Evolutionary conservation across 2,797 vertebrate genomes (phyloP).

Genomic region (Fistularia tabacaria): DNA sequence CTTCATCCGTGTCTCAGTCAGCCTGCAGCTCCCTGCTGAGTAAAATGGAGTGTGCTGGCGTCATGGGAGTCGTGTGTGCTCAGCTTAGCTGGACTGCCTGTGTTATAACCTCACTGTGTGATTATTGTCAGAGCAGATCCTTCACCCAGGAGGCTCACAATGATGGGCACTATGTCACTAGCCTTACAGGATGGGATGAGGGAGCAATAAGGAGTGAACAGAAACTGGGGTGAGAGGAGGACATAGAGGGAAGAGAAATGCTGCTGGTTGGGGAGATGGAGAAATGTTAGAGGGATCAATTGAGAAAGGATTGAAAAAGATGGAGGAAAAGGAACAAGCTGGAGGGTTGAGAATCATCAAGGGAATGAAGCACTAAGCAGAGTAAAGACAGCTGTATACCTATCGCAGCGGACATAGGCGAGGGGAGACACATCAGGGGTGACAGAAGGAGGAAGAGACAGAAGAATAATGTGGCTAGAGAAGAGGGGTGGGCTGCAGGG

Average conservation of each 20-base stretch:
- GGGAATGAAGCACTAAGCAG: slow-evolving; percentile 46
- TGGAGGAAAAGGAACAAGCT: slow-evolving; percentile 25
- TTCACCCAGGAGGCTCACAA: slow-evolving; percentile 64
- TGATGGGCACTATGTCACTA: slow-evolving; percentile 71
- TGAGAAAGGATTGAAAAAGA: slow-evolving; percentile 26
- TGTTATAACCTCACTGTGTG: slow-evolving; percentile 73
- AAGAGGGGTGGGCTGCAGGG: slow-evolving; percentile 59
- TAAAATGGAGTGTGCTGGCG: slow-evolving; percentile 75
- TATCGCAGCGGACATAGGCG: slow-evolving; percentile 63
- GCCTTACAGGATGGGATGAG: slow-evolving; percentile 49
- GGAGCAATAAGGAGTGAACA: slow-evolving; percentile 24
- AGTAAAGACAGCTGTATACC: slow-evolving; percentile 54
- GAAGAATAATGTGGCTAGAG: slow-evolving; percentile 53
- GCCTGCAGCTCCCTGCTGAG: slow-evolving; percentile 62
- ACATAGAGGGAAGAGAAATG: slow-evolving; percentile 21
- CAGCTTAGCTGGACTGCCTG: slow-evolving; percentile 64
- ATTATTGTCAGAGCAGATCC: slow-evolving; percentile 70
- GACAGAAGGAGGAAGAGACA: slow-evolving; percentile 54
- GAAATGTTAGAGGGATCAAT: slow-evolving; percentile 23
- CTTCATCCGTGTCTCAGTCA: slow-evolving; percentile 61
- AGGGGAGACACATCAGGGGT: slow-evolving; percentile 49
- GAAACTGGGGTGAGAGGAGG: slow-evolving; percentile 30
- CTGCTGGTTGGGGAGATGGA: slow-evolving; percentile 14
- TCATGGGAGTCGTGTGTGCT: slow-evolving; percentile 63
- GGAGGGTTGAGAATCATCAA: slow-evolving; percentile 48